Base-by-base conservation (phyloP, 2,797 vertebrate genomes). In the Neomorphus geoffroyi region DNA sequence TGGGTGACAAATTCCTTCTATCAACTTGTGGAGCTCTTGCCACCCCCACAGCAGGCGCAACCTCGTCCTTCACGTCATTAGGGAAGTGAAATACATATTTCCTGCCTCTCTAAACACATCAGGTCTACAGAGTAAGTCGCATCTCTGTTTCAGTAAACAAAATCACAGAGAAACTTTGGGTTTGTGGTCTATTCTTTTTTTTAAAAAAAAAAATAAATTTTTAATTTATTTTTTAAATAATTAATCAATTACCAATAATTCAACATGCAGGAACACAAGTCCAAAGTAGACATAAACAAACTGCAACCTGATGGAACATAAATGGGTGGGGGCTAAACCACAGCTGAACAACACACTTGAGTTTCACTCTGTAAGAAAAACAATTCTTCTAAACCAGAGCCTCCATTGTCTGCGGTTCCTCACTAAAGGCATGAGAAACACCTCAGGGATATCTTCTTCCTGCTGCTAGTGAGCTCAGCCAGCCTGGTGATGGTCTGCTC, bases 121-220 rank as follows among this genome's bases (percentile, higher is more conserved):
- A 22, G 73, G 48, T n/a, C 18, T 15, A 27, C 41, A 60, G 23
- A 77, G 43, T 1, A 37, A 90, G 35, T 26, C 8, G 1, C 54
- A 30, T 2, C 70, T n/a, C 67, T 39, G 24, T 10, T 48, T 26
- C 71, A 72, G 30, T 11, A 39, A 43, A 57, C 7, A 46, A 57
- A 75, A n/a, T 28, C 4, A 58, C 6, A 10, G 3, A 70, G 37
- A 13, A 46, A 17, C 16, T 24, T 39, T 14, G 13, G 0, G 1
- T 27, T 22, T n/a, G 39, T 90, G 24, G 21, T 22, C 37, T 28
- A 1, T 10, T 64, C 14, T 32, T 21, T 43, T 7, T 56, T 19
- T 57, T 24, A 57, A 2, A 5, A 13, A n/a, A 67, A 56, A n/a
- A n/a, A n/a, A n/a, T 41, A 45, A 10, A 45, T 7, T 30, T 28